Evolutionary conservation across 35 echinoderm and acorn worm species (phyloP).

Genomic region (Ophioderma brevispina): DNA sequence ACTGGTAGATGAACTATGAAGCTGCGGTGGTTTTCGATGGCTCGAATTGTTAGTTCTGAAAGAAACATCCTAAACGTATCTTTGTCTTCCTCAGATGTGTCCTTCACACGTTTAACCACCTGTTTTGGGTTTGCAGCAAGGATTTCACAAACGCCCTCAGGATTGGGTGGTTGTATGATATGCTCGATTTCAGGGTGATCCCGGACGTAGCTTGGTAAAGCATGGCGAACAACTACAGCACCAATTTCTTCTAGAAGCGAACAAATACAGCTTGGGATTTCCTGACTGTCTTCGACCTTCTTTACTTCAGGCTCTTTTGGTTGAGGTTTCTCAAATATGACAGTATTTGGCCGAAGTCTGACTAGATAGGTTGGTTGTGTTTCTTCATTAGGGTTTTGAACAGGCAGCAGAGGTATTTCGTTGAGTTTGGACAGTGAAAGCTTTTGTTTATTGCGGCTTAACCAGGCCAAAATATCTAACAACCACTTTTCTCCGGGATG

Average conservation of each 20-base stretch:
- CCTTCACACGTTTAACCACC: background rate
- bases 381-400: background rate
- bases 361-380: background rate
- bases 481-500: conserved; percentile 8
- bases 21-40: background rate
- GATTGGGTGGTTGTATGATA: conserved; percentile 1
- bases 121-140: background rate
- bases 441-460: background rate
- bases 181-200: background rate
- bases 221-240: background rate
- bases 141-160: background rate
- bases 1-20: background rate
- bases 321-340: background rate
- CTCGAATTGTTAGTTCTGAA: background rate
- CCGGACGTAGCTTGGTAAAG: background rate
- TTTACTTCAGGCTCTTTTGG: background rate
- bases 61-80: background rate
- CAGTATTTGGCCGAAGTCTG: background rate
- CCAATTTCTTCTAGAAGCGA: conserved; percentile 10
- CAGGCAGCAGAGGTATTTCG: conserved; percentile 18
- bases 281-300: background rate
- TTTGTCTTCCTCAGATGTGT: background rate
- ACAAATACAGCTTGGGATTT: background rate
- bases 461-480: conserved; percentile 4
- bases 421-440: background rate